A percentile compares a stretch with the other conserved stretches of the same genome.
Evolutionary conservation across 2,113 vertebrate genomes (phyloP).

Genomic region (Emydura subglobosa): DNA sequence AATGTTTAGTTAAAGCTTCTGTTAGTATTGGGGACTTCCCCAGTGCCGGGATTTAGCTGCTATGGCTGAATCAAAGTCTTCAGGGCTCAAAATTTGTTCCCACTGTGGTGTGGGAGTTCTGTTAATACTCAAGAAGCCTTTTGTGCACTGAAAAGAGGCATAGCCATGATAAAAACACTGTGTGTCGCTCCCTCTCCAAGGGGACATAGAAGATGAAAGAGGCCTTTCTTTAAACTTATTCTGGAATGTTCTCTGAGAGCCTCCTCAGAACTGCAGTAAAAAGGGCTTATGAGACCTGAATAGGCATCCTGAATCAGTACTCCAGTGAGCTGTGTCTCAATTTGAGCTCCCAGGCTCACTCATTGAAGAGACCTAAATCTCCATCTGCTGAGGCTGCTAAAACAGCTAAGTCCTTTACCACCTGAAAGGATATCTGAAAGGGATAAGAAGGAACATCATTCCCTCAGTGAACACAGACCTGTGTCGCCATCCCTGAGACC

Average conservation of each 20-base stretch:
- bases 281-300: not conserved
- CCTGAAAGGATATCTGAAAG: not conserved
- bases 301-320: not conserved
- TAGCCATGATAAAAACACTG: not conserved
- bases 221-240: not conserved
- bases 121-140: not conserved
- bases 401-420: not conserved
- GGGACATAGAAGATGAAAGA: not conserved
- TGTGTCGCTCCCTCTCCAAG: not conserved
- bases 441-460: not conserved
- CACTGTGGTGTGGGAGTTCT: not conserved
- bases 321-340: not conserved
- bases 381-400: not conserved
- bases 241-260: not conserved
- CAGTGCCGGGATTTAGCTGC: not conserved
- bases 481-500: not conserved
- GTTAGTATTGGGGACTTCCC: not conserved
- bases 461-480: too few species aligned
- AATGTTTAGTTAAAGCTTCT: not conserved
- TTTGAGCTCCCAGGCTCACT: not conserved
- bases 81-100: not conserved
- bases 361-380: not conserved
- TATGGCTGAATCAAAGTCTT: not conserved
- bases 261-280: not conserved
- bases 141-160: not conserved